phyloP scores from a whole-genome alignment of 2,888 invertebrate species.

The Chouioia cunea region DNA sequence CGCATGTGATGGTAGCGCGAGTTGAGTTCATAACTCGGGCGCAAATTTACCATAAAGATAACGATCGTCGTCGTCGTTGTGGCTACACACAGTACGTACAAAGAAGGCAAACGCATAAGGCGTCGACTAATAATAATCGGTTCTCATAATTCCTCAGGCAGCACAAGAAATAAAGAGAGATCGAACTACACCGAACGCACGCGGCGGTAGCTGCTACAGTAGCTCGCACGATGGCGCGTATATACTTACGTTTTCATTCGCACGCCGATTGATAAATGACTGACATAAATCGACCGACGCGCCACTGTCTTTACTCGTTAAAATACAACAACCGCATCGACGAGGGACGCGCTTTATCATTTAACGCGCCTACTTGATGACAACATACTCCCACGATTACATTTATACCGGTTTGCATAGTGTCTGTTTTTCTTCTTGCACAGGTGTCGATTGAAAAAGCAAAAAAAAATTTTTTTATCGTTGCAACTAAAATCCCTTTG shows the following conservation, averaged over 20 bases:
- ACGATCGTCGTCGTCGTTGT: constrained; percentile 11
- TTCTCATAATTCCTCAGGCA: constrained; percentile 18
- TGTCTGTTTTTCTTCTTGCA: too few species aligned
- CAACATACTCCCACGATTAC: too few species aligned
- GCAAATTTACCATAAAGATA: constrained; percentile 7
- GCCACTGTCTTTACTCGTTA: constrained; percentile 36
- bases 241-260: constrained; percentile 55
- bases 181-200: background rate
- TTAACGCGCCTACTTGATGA: constrained; percentile 3
- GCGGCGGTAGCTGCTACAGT: background rate
- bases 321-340: constrained; percentile 37
- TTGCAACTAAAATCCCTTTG: too few species aligned
- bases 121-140: constrained; percentile 35
- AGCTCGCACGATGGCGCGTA: constrained; percentile 38
- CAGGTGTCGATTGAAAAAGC: too few species aligned
- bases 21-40: background rate
- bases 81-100: background rate
- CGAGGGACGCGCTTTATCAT: constrained; percentile 33
- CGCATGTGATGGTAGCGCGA: constrained; percentile 1
- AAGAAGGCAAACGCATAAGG: background rate
- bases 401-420: too few species aligned
- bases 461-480: too few species aligned
- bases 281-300: constrained; percentile 53
- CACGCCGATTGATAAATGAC: constrained; percentile 53
- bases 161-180: too few species aligned